Conservation (phyloP, 1,140 invertebrate species). For the Glossosoma conforme region DNA sequence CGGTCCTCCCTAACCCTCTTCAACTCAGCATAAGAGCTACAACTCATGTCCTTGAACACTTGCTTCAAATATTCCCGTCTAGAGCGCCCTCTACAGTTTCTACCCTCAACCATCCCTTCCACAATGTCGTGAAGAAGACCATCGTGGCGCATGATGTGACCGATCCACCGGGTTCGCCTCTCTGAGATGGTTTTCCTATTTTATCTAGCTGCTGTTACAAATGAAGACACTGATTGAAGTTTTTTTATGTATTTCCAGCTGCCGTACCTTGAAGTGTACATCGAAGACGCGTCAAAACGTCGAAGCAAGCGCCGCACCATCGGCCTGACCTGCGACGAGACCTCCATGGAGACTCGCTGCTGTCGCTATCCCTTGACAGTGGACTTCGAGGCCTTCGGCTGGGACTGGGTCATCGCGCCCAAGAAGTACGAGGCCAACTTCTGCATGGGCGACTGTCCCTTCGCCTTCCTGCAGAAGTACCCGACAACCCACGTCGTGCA, state of each 20-base stretch:
- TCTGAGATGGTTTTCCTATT: no score
- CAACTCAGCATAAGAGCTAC: no score
- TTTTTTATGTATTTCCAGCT: constrained; percentile 62
- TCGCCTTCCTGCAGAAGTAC: constrained; percentile 82
- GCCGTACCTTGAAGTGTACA: constrained; percentile 75
- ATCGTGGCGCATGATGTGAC: no score
- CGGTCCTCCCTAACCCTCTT: no score
- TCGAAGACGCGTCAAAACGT: constrained; percentile 56
- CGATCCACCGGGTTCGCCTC: no score
- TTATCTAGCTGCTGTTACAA: no score
- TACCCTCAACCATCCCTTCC: no score
- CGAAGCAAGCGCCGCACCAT: constrained; percentile 68
- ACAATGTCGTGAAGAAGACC: no score
- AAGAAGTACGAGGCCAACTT: constrained; percentile 94
- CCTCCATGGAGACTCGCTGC: constrained; percentile 71
- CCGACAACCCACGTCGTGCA: constrained; percentile 92
- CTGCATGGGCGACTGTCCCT: constrained; percentile 92
- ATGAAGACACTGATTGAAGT: no score
- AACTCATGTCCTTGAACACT: no score
- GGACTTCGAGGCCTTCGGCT: constrained; percentile 94
- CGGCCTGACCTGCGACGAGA: constrained; percentile 72
- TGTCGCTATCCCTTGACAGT: constrained; percentile 90
- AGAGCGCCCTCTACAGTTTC: no score
- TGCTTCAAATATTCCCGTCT: no score
- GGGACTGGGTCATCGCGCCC: constrained; percentile 98